These are phyloP conservation scores for Chrosomus eos DNA, from an alignment of 2,797 vertebrate species.

Conservation along the genomic window DNA sequence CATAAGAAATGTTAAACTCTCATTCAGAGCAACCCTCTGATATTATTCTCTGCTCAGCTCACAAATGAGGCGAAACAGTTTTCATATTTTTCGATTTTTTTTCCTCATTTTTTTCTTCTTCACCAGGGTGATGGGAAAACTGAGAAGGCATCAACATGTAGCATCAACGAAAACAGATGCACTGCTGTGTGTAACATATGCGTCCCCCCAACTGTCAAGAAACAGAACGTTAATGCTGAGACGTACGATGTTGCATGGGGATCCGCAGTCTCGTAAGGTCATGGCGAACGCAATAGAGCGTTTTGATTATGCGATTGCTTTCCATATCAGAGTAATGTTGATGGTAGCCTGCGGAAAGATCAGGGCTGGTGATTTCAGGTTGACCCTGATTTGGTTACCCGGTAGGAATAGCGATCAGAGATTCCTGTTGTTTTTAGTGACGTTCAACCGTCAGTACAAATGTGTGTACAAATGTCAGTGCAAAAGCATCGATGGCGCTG, in stretches of 20 bases:
- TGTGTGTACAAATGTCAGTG: conserved; percentile 26
- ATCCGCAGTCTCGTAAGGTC: neutral
- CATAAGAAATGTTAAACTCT: conserved; percentile 19
- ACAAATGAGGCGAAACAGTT: conserved; percentile 43
- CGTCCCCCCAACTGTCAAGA: conserved; percentile 8
- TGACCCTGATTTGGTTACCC: neutral
- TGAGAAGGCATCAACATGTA: conserved; percentile 31
- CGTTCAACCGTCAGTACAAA: neutral
- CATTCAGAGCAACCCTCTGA: neutral
- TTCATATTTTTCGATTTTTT: conserved; percentile 2
- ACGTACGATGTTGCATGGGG: neutral
- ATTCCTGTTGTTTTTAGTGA: neutral
- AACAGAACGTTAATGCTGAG: conserved; percentile 18
- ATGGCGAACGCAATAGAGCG: neutral
- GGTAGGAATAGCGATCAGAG: neutral
- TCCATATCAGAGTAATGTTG: conserved; percentile 21
- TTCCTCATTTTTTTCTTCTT: conserved; percentile 13
- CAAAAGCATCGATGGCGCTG: neutral
- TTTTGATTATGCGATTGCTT: conserved; percentile 24
- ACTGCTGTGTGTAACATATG: conserved; percentile 32
- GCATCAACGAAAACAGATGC: conserved; percentile 38
- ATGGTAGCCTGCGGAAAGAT: neutral
- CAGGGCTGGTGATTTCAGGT: neutral
- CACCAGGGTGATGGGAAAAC: neutral
- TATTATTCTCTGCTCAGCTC: conserved; percentile 23